Base-by-base conservation (phyloP, 2,888 invertebrate genomes). In the Drosophila meridionalis region DNA sequence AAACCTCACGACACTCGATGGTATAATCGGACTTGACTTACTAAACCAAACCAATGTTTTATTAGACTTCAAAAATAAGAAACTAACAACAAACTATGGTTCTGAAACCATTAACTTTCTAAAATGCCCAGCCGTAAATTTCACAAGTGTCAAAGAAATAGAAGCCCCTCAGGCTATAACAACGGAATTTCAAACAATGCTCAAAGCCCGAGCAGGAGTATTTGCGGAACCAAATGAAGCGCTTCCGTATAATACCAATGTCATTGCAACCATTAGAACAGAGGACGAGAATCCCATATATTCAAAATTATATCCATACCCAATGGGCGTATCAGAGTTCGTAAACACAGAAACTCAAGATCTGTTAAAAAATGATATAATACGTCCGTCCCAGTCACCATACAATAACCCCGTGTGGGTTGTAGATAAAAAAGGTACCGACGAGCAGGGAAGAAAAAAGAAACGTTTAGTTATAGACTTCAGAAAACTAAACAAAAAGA, bases 371-470 rank as follows among this genome's bases (percentile, higher is more conserved):
- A 6, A 48, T 30, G 30, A 48, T 48, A 48, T 48, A n/a, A 26
- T 45, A 4, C 26, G 38, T 9, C 40, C 26, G 4, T 57, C 38
- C 1, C 57, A 34, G 8, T 62, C 68, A 8, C 45, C 68, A 0
- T 58, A 58, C 7, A 63, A 63, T 5, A 63, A 53, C n/a, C 63
- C 56, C 14, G n/a, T 26, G 34, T 61, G 60, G 60, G 53, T 50
- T 20, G n/a, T 34, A 9, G 50, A 34, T 3, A 32, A 34, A 32
- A 50, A 34, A 50, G 30, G 40, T 1, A 28, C 43, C 0, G 58
- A 58, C 26, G 40, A 58, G 4, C 2, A 14, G 0, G 69, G 64
- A 3, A 30, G 53, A 4, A 62, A 20, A 20, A 12, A 11, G 3
- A 61, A 56, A 9, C 28, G 52, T 7, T 6, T 47, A 4, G 47